Evolutionary conservation across 1,140 invertebrate genomes (phyloP).

Genomic region (Potamilus streckersoni): DNA sequence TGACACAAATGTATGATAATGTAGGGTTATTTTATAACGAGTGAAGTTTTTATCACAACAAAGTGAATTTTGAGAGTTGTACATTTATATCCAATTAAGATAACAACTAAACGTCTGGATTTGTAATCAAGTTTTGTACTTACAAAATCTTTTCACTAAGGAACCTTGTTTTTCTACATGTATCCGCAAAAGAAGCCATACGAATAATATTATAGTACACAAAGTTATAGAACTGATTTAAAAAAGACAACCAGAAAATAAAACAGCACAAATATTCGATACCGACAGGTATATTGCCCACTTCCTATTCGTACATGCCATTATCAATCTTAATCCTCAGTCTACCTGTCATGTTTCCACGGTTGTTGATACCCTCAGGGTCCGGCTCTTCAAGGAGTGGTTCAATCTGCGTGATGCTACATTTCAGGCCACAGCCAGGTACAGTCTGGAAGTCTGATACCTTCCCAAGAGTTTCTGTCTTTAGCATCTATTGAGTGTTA

Average conservation of each 20-base stretch:
- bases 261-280: slow-evolving; percentile 34
- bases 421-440: slow-evolving; percentile 92
- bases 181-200: neutral
- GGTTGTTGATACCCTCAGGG: slow-evolving; percentile 54
- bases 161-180: slow-evolving; percentile 27
- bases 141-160: neutral
- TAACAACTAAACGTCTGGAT: too few relatives aligned
- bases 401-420: slow-evolving; percentile 75
- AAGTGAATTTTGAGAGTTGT: too few relatives aligned
- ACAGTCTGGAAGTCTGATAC: slow-evolving; percentile 86
- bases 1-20: too few relatives aligned
- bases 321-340: slow-evolving; percentile 49
- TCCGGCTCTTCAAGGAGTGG: slow-evolving; percentile 44
- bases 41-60: too few relatives aligned
- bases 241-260: neutral
- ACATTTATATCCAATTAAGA: too few relatives aligned
- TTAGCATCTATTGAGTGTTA: slow-evolving; percentile 69
- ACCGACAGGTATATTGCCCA: slow-evolving; percentile 13
- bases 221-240: neutral
- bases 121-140: too few relatives aligned
- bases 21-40: too few relatives aligned
- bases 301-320: slow-evolving; percentile 15
- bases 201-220: neutral
- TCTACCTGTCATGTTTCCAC: slow-evolving; percentile 53
- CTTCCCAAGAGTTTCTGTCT: slow-evolving; percentile 76